These are phyloP conservation scores for Carcina quercana DNA, from an alignment of 2,888 invertebrate species.

Conservation along the genomic window DNA sequence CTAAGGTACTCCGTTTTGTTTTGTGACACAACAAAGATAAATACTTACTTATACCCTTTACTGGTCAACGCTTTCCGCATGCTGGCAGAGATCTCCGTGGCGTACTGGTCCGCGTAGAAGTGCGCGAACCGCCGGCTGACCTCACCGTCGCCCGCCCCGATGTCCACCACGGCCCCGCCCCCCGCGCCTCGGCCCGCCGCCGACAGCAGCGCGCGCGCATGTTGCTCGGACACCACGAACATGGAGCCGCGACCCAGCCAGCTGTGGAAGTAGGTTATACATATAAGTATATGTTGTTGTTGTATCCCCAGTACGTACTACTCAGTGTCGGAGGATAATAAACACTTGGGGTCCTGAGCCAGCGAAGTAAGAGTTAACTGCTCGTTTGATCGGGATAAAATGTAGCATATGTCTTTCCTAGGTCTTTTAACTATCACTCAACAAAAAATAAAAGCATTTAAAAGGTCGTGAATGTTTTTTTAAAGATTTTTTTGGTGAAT, in stretches of 20 bases:
- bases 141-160: slow-evolving; percentile 97
- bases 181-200: slow-evolving; percentile 25
- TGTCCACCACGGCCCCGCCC: slow-evolving; percentile 78
- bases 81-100: slow-evolving; percentile 92
- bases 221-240: slow-evolving; percentile 93
- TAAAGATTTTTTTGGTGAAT: no score
- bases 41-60: slow-evolving; percentile 84
- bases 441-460: no score
- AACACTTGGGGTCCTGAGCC: no score
- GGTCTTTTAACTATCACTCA: no score
- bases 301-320: no score
- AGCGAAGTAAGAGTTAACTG: no score
- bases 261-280: slow-evolving; percentile 65
- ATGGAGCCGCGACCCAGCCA: slow-evolving; percentile 94
- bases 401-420: no score
- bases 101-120: slow-evolving; percentile 83
- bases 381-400: no score
- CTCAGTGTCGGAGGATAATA: no score
- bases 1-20: no score
- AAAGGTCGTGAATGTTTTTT: no score
- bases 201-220: slow-evolving; percentile 81
- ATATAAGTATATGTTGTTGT: background rate
- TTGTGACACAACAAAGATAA: no score
- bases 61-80: slow-evolving; percentile 88
- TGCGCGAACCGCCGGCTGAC: slow-evolving; percentile 88